Conservation (phyloP, 1,140 invertebrate species). For the Drosophila erecta region DNA sequence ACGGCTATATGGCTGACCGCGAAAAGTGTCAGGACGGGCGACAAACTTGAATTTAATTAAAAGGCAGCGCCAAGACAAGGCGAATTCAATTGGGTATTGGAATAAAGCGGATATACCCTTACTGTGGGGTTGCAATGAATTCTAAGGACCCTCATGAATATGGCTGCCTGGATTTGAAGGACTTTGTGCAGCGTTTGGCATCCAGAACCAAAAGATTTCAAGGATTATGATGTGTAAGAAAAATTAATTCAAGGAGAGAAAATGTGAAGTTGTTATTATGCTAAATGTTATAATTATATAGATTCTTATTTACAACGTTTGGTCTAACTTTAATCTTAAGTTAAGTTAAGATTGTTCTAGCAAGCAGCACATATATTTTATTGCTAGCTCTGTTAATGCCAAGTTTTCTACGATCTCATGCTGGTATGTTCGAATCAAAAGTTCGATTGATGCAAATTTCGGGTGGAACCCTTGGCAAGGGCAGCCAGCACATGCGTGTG, state of each 20-base stretch:
- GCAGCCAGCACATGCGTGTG: constrained; percentile 35
- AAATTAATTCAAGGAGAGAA: too few species aligned
- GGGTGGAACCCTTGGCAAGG: constrained; percentile 21
- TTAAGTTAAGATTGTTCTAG: too few species aligned
- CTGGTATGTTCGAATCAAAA: neutral
- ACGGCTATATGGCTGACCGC: constrained; percentile 48
- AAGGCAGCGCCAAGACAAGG: constrained; percentile 42
- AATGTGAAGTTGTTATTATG: too few species aligned
- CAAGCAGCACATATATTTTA: too few species aligned
- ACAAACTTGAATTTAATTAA: constrained; percentile 82
- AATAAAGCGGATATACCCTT: constrained; percentile 33
- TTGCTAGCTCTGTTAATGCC: neutral
- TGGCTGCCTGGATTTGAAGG: too few species aligned
- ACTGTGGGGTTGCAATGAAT: neutral
- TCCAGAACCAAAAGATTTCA: too few species aligned
- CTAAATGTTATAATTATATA: too few species aligned
- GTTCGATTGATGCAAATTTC: neutral
- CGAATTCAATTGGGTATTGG: constrained; percentile 28
- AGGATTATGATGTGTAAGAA: too few species aligned
- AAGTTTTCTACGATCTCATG: neutral
- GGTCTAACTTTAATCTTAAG: neutral
- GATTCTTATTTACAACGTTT: too few species aligned
- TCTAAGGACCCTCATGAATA: too few species aligned
- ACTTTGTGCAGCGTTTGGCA: too few species aligned
- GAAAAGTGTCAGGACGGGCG: constrained; percentile 68